Evolutionary conservation across 2,113 vertebrate species (phyloP), one percentile per base, ranked within the genome.

Genomic region (Casuarius casuarius): DNA sequence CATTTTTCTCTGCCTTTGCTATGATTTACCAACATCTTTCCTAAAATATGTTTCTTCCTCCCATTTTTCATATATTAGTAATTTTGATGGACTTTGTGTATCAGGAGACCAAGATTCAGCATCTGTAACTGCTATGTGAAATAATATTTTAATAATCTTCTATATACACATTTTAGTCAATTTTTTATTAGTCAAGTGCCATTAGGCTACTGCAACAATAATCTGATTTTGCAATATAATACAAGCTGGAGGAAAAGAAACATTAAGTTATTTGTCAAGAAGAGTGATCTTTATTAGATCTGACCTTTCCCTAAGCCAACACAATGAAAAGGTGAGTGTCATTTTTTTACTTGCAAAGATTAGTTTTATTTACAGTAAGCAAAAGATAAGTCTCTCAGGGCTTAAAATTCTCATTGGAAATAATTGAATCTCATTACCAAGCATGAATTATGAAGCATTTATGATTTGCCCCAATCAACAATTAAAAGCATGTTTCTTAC

Each of bases 391-490:
- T 63, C 38, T 92, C 66, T 88, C 58, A 26, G 15, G 75, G 38
- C 17, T 97, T 96, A 80, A 75, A 76, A 62, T 61, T 84, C 86
- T 97, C 46, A 26, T 67, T 92, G 90, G 67, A 97, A 98, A 95
- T 97, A 98, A 98, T 19, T 97, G 96, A 97, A 97, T 95, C 83
- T 96, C 92, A 96, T 95, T 98, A 97, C 66, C 68, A 94, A 96
- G 75, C 4, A 74, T 81, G 63, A 66, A 87, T 87, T 90, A 17
- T 54, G 84, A 93, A 96, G 79, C 10, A 19, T 49, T 92, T 92
- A 82, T 61, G 46, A 90, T 92, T 95, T 96, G 58, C 75, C 80
- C 92, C 88, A 94, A 95, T 95, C 92, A 95, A 61, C 70, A 4
- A 7, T 88, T 97, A 87, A 96, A 97, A 92, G 12, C 35, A 8